Base-by-base conservation (phyloP, 2,888 invertebrate genomes). In the Diplolepis rosae region DNA sequence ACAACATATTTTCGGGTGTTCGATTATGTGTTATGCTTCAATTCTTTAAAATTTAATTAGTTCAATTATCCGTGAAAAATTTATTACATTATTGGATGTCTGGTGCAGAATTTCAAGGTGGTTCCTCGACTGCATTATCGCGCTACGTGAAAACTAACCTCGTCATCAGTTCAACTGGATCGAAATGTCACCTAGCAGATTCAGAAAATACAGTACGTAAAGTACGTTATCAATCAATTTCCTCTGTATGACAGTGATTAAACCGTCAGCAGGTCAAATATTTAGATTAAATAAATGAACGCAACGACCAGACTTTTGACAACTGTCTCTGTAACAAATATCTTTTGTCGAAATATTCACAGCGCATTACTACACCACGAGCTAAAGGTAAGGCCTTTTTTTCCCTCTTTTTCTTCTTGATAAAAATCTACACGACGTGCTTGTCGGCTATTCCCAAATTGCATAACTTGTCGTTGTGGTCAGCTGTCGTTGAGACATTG, bases 261-360 rank as follows among this genome's bases (percentile, higher is more conserved):
- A 61, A 39, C 39, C 13, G 7, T 22, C 22, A 24, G 22, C 18
- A 56, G 22, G 35, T 35, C 22, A 32, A 35, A 6, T 18, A 56
- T 56, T 56, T 56, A 56, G 18, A n/a, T 61, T 61, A 75, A 80
- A 83, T 87, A 87, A 86, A 87, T 87, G 86, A 85, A 79, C 83
- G 75, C 79, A 78, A 80, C 79, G 66, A 82, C 76, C 66, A 84
- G 80, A 72, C 71, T 83, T 72, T 68, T 84, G 75, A 77, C 83
- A 78, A 80, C 79, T 73, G 82, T 83, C 74, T 80, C 80, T 74
- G 77, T 82, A 74, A 79, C 80, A 80, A 84, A 76, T 81, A 73
- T 77, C 48, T 77, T 78, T 73, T 80, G 78, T 78, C 84, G 83
- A 77, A 83, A 84, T 78, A 72, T 83, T 52, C 77, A 83, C 70